Conservation (phyloP, 2,113 vertebrate genomes). For the Ranitomeya imitator region DNA sequence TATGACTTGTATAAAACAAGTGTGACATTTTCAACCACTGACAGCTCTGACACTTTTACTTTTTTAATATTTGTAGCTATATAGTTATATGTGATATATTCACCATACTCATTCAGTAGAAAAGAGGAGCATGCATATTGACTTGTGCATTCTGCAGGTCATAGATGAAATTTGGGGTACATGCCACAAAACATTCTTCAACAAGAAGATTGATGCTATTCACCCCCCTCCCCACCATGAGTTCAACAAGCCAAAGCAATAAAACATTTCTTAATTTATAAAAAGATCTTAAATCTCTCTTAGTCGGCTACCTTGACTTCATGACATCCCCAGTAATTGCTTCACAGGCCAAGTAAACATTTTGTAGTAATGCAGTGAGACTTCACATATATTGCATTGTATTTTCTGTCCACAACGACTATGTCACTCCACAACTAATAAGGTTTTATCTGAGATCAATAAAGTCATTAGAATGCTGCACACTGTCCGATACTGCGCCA, state of each 20-base stretch:
- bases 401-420: constrained; percentile 9
- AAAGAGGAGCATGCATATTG: background rate
- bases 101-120: background rate
- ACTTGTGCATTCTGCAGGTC: background rate
- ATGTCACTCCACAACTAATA: constrained; percentile 27
- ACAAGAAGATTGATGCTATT: background rate
- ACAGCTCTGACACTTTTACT: too few relatives aligned
- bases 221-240: background rate
- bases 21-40: too few relatives aligned
- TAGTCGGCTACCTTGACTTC: background rate
- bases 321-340: background rate
- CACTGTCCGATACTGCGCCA: constrained; percentile 29
- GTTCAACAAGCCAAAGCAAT: background rate
- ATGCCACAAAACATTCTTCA: background rate
- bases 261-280: background rate
- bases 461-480: constrained; percentile 35
- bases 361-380: background rate
- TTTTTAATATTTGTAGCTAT: background rate
- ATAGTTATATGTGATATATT: background rate
- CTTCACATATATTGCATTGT: constrained; percentile 26
- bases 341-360: constrained; percentile 13
- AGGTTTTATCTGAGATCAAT: constrained; percentile 39
- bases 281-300: background rate
- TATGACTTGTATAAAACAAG: too few relatives aligned
- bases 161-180: background rate